Evolutionary conservation across 2,113 vertebrate genomes (phyloP).

Genomic region (Myiozetetes cayanensis): DNA sequence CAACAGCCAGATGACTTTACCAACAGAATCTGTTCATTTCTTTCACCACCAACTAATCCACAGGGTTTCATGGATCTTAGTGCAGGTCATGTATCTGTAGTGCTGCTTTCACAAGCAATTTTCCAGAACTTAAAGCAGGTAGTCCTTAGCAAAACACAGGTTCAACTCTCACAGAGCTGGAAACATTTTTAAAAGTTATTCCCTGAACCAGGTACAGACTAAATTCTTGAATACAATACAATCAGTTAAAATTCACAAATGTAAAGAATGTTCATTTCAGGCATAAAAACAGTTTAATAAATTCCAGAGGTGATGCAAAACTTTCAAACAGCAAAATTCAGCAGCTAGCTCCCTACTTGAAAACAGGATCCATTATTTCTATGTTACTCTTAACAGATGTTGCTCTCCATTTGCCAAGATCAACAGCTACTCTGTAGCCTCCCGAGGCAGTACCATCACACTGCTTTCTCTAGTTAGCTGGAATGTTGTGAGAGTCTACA

Average conservation of each 20-base stretch:
- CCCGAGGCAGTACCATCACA: background rate
- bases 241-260: background rate
- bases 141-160: background rate
- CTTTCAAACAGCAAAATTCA: background rate
- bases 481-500: background rate
- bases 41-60: background rate
- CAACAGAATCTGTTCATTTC: background rate
- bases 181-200: background rate
- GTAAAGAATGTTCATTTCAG: background rate
- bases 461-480: background rate
- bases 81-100: background rate
- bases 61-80: background rate
- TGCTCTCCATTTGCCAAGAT: background rate
- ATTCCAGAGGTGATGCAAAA: background rate
- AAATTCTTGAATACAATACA: background rate
- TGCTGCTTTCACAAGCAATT: background rate
- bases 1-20: background rate
- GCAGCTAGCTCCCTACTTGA: background rate
- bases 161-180: background rate
- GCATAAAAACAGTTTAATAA: background rate
- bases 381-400: background rate
- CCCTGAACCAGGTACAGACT: background rate
- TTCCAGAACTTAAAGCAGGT: background rate
- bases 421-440: background rate
- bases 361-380: background rate